A percentile compares a stretch with the other conserved stretches of the same genome.
Evolutionary conservation across 1,140 invertebrate genomes (phyloP).

Genomic region (Magallana ariakensis): DNA sequence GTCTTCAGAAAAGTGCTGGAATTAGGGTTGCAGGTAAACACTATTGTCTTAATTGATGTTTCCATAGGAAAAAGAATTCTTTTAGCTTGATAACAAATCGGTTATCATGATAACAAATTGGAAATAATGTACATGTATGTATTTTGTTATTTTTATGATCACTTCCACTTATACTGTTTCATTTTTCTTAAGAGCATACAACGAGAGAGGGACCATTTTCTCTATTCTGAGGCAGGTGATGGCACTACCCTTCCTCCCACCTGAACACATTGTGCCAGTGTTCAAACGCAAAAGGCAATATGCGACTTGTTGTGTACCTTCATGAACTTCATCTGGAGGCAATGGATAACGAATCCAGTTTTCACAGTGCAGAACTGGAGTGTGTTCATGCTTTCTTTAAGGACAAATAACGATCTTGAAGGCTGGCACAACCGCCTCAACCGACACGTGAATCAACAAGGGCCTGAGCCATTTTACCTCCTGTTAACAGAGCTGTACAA

Average conservation of each 20-base stretch:
- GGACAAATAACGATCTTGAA: not conserved
- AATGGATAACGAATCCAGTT: not conserved
- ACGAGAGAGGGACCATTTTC: not conserved
- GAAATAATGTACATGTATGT: not conserved
- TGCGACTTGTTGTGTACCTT: not conserved
- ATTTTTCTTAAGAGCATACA: slow-evolving; percentile 42
- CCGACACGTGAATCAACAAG: not conserved
- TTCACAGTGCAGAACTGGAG: not conserved
- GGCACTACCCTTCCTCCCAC: slow-evolving; percentile 40
- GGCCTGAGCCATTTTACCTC: not conserved
- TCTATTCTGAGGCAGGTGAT: not conserved
- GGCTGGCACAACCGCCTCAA: not conserved
- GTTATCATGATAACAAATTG: not conserved
- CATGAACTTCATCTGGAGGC: slow-evolving; percentile 31
- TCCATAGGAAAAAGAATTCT: not conserved
- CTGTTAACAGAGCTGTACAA: not conserved
- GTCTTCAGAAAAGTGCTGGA: not conserved
- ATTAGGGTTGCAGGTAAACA: slow-evolving; percentile 6
- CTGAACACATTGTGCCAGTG: slow-evolving; percentile 20
- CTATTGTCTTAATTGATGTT: not conserved
- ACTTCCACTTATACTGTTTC: not conserved
- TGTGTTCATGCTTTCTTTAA: not conserved
- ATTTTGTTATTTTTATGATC: not conserved
- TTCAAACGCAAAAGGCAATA: not conserved
- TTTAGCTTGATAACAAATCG: not conserved